Conservation (phyloP, 2,888 invertebrate species). For the Furcula furcula region DNA sequence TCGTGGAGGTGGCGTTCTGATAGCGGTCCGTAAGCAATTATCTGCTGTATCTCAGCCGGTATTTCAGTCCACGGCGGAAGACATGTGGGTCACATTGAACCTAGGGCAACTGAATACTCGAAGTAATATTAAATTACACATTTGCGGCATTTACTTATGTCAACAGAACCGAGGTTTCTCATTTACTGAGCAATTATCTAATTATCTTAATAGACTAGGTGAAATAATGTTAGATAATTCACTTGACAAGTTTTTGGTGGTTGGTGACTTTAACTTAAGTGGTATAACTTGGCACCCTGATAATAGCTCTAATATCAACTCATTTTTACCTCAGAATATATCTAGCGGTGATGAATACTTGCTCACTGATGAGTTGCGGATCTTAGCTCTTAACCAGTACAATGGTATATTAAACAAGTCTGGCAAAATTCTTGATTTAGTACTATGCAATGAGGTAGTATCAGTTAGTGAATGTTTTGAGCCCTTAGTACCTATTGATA, state of each 20-base stretch:
- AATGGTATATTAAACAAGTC: too few relatives aligned
- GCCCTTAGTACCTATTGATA: too few relatives aligned
- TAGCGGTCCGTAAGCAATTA: constrained; percentile 6
- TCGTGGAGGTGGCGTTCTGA: constrained; percentile 8
- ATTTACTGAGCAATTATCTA: constrained; percentile 2
- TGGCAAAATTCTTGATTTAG: too few relatives aligned
- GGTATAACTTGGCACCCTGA: background rate
- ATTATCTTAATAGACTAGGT: constrained; percentile 2
- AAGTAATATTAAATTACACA: background rate
- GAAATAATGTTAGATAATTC: background rate
- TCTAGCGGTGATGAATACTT: too few relatives aligned
- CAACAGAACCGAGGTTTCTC: constrained; percentile 2
- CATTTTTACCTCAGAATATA: background rate
- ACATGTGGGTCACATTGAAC: constrained; percentile 4
- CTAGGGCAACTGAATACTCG: background rate
- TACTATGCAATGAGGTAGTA: too few relatives aligned
- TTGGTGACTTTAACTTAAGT: constrained; percentile 10
- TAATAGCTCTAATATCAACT: background rate
- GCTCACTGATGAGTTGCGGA: too few relatives aligned
- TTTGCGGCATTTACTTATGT: constrained; percentile 4
- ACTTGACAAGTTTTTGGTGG: background rate
- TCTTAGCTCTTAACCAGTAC: too few relatives aligned
- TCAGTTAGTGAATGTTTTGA: too few relatives aligned
- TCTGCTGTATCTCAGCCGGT: background rate
- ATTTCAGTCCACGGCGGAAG: constrained; percentile 7